These are phyloP conservation scores for Spondyliosoma cantharus DNA, from an alignment of 2,797 vertebrate species.

Conservation along the genomic window DNA sequence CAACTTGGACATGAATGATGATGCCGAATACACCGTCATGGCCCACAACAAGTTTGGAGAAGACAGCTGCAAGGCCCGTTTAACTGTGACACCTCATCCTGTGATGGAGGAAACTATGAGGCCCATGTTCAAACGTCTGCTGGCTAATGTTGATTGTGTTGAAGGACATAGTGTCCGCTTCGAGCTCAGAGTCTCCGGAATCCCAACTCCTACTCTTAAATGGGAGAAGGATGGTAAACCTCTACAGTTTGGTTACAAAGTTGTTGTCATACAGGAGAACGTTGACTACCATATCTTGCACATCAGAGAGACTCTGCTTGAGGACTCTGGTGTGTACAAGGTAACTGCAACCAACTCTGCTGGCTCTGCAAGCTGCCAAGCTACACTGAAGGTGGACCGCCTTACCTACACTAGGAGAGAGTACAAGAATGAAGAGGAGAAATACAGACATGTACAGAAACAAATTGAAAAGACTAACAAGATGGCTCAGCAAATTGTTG, in stretches of 20 bases:
- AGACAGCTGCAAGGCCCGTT: constrained; percentile 94
- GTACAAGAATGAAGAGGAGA: constrained; percentile 93
- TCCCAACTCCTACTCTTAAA: constrained; percentile 87
- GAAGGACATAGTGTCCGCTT: constrained; percentile 94
- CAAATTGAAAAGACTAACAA: constrained; percentile 97
- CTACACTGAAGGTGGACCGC: constrained; percentile 93
- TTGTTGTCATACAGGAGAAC: constrained; percentile 92
- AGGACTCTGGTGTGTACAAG: constrained; percentile 95
- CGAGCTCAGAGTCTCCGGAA: constrained; percentile 95
- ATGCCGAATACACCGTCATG: constrained; percentile 94
- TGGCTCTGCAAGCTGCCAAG: constrained; percentile 94
- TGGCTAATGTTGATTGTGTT: constrained; percentile 94
- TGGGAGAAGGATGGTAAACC: constrained; percentile 96
- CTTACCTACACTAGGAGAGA: constrained; percentile 93
- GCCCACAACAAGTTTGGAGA: constrained; percentile 97
- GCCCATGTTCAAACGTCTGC: constrained; percentile 98
- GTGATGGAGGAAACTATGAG: constrained; percentile 91
- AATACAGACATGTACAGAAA: constrained; percentile 88
- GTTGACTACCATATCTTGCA: constrained; percentile 92
- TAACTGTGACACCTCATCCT: constrained; percentile 92
- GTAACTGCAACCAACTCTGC: constrained; percentile 95
- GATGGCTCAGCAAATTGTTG: constrained; percentile 93
- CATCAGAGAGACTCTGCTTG: constrained; percentile 95
- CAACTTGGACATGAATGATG: constrained; percentile 90
- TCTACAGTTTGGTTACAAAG: constrained; percentile 90